Evolutionary conservation across 92 coral and sea anemone species (phyloP).

Genomic region (Umimayanthus chanpuru): DNA sequence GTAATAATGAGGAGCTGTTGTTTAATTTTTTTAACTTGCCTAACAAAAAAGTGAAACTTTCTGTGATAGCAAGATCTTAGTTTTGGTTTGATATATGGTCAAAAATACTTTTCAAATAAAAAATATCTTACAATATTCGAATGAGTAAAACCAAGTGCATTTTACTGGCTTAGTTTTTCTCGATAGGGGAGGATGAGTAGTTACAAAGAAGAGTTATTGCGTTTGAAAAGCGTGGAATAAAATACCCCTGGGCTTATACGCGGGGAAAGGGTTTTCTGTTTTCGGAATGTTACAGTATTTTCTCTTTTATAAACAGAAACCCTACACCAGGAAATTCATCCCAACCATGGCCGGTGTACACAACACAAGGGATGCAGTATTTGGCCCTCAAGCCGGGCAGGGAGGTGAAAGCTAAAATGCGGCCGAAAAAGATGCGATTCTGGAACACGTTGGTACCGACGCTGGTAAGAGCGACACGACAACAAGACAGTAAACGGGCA

Average conservation of each 20-base stretch:
- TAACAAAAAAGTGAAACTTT: too few relatives aligned
- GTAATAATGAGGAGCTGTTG: too few relatives aligned
- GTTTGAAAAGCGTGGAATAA: too few relatives aligned
- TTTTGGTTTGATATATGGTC: too few relatives aligned
- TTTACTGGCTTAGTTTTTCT: too few relatives aligned
- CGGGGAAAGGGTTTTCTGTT: neutral
- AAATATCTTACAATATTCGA: too few relatives aligned
- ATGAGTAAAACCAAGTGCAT: too few relatives aligned
- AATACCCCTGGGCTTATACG: neutral
- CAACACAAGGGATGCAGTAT: neutral
- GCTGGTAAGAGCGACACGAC: neutral
- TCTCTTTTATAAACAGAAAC: conserved; percentile 4
- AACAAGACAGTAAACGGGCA: neutral
- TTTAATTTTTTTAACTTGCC: too few relatives aligned
- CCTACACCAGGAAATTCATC: conserved; percentile 29
- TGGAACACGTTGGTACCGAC: neutral
- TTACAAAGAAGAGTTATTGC: too few relatives aligned
- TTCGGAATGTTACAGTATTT: neutral
- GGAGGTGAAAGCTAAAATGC: conserved; percentile 34
- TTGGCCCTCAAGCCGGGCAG: conserved; percentile 23
- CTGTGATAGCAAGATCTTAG: too few relatives aligned
- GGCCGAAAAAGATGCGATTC: neutral
- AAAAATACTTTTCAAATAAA: too few relatives aligned
- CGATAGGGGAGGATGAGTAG: too few relatives aligned
- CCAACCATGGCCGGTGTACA: conserved; percentile 19